Base-by-base conservation (phyloP, 2,797 vertebrate genomes). In the Alectoris magna region DNA sequence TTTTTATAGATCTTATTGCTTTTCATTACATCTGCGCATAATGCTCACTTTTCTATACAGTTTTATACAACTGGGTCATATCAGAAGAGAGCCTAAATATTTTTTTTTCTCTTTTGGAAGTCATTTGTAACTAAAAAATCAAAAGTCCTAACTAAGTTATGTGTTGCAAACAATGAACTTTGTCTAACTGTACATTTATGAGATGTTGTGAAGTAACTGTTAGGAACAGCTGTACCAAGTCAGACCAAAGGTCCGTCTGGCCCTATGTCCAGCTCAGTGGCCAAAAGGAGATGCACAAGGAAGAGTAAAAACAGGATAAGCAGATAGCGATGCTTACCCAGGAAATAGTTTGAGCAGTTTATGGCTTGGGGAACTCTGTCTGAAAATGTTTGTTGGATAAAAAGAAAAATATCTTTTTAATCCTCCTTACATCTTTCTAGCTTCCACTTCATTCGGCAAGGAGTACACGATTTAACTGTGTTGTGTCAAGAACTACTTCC, bases 1-100 rank as follows among this genome's bases (percentile, higher is more conserved):
- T 98, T 98, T 96, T 97, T 96, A 97, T 97, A 97, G 94, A 84
- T 87, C 80, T 88, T 80, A 46, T 88, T 95, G 95, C 91, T 97
- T 88, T 97, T 97, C 82, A 46, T 90, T 95, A 93, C 94, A 88
- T 94, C 95, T 90, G 94, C 96, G 95, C 90, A 93, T 96, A 87
- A 92, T 75, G 43, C 83, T 97, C 94, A 92, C 93, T 96, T 95
- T 96, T 97, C 95, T 96, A 93, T 94, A 92, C 89, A 80, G 74
- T 97, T 97, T 97, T 97, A 96, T 96, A 97, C 84, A 96, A 76
- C 92, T 94, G 74, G 76, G 43, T 95, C 92, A 96, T 74, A 92
- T 84, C 78, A 85, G 92, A 94, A 96, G 80, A 93, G 88, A 87
- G 84, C 82, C 92, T 93, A 82, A 90, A 23, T 91, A 46, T 95